phyloP scores from a whole-genome alignment of 2,797 vertebrate species.

The Lindbergichthys nudifrons region DNA sequence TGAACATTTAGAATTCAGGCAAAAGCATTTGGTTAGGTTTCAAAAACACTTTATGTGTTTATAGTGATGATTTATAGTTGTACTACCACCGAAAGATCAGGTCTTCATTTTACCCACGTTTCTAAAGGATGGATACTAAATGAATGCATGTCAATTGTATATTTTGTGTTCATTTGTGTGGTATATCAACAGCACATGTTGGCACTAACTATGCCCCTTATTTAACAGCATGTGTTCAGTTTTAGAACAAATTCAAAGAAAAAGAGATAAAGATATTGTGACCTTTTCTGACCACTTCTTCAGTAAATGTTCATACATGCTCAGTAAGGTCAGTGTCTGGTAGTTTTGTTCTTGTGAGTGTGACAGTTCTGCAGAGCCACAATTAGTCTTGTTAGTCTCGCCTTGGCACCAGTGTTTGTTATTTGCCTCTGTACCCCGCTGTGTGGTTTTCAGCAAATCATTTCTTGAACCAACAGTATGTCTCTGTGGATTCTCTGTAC shows the following conservation, averaged over 20 bases:
- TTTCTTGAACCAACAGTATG: slow-evolving; percentile 13
- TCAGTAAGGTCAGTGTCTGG: slow-evolving; percentile 12
- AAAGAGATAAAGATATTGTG: neutral
- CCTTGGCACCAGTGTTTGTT: slow-evolving; percentile 34
- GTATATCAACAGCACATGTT: neutral
- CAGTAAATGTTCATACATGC: slow-evolving; percentile 4
- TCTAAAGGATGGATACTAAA: neutral
- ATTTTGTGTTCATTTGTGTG: neutral
- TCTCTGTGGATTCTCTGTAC: slow-evolving; percentile 25
- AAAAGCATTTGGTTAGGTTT: too few species aligned
- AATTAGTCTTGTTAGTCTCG: slow-evolving; percentile 36
- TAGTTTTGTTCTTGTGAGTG: slow-evolving; percentile 18
- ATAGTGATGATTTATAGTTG: neutral
- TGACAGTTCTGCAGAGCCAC: slow-evolving; percentile 23
- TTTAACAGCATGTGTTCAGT: neutral
- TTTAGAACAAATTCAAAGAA: slow-evolving; percentile 22
- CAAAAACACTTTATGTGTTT: too few species aligned
- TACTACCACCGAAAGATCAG: neutral
- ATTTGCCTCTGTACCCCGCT: slow-evolving; percentile 20
- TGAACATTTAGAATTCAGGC: too few species aligned
- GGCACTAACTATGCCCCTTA: neutral
- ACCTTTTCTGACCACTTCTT: slow-evolving; percentile 10
- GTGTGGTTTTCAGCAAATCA: slow-evolving; percentile 27
- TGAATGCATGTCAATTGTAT: neutral
- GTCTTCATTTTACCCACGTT: neutral